Conservation (phyloP, 1,140 invertebrate genomes). For the Drosophila equinoxialis region DNA sequence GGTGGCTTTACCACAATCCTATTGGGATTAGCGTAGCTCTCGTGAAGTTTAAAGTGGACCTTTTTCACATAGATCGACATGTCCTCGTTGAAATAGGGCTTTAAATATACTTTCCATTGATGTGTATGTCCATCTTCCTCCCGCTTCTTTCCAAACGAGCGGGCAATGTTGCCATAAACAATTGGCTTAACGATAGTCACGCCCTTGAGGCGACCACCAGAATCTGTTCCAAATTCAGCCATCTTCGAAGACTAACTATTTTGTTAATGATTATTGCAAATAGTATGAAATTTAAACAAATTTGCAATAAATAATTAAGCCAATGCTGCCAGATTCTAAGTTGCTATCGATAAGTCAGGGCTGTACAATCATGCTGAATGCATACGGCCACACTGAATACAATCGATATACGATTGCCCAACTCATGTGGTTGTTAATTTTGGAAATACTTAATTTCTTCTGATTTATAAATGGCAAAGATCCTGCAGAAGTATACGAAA, state of each 20-base stretch:
- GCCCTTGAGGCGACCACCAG: slow-evolving; percentile 92
- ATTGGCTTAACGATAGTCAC: slow-evolving; percentile 97
- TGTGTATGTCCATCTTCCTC: slow-evolving; percentile 99
- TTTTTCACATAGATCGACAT: slow-evolving; percentile 98
- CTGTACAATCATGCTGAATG: background rate
- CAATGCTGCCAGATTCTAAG: background rate
- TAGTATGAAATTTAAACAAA: background rate
- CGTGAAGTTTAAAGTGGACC: slow-evolving; percentile 98
- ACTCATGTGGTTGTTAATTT: slow-evolving; percentile 56
- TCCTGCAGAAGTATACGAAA: slow-evolving; percentile 76
- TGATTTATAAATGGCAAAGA: slow-evolving; percentile 64
- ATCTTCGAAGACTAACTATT: slow-evolving; percentile 84
- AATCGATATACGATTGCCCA: background rate
- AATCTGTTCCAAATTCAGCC: slow-evolving; percentile 92
- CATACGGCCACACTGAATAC: background rate
- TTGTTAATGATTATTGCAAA: background rate
- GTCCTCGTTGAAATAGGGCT: slow-evolving; percentile 96
- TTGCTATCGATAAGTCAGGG: background rate
- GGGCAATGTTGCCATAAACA: slow-evolving; percentile 97
- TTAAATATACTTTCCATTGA: slow-evolving; percentile 99
- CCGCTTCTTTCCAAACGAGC: slow-evolving; percentile 98
- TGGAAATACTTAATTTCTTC: slow-evolving; percentile 14
- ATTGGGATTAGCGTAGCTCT: slow-evolving; percentile 98
- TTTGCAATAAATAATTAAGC: background rate
- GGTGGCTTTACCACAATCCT: slow-evolving; percentile 96